Evolutionary conservation across 2,888 invertebrate genomes (phyloP).

Genomic region (Caenorhabditis panamensis): DNA sequence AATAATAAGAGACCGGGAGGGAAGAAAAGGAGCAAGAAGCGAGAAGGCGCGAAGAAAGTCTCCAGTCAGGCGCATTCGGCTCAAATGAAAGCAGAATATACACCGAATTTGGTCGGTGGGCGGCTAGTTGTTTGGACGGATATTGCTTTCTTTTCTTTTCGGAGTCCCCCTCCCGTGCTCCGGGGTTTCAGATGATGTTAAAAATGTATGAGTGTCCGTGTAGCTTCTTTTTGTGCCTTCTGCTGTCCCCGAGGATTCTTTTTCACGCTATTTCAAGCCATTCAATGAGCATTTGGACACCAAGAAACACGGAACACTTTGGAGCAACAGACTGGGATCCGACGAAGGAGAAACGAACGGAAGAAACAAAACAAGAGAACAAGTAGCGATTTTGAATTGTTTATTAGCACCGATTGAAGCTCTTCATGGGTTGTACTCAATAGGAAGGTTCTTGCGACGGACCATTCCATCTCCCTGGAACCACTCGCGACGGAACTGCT

Average conservation of each 20-base stretch:
- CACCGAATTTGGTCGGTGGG: constrained; percentile 26
- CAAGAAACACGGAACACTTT: background rate
- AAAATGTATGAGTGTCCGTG: constrained; percentile 46
- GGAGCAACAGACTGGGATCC: background rate
- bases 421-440: constrained; percentile 7
- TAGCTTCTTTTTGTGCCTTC: constrained; percentile 1
- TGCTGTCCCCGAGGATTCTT: background rate
- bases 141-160: background rate
- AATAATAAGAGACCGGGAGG: constrained; percentile 2
- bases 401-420: too few species aligned
- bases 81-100: constrained; percentile 14
- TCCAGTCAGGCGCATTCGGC: background rate
- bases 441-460: background rate
- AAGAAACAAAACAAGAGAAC: too few species aligned
- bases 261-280: background rate
- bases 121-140: constrained; percentile 23
- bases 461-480: background rate
- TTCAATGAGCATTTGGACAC: constrained; percentile 1
- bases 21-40: background rate
- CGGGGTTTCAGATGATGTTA: constrained; percentile 46
- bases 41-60: constrained; percentile 21
- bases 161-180: constrained; percentile 4
- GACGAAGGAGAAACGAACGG: too few species aligned
- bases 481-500: background rate
- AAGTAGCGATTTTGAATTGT: too few species aligned